Evolutionary conservation across 2,888 invertebrate species (phyloP), one percentile per base, ranked within the genome.

Genomic region (Flexamia atlantica): DNA sequence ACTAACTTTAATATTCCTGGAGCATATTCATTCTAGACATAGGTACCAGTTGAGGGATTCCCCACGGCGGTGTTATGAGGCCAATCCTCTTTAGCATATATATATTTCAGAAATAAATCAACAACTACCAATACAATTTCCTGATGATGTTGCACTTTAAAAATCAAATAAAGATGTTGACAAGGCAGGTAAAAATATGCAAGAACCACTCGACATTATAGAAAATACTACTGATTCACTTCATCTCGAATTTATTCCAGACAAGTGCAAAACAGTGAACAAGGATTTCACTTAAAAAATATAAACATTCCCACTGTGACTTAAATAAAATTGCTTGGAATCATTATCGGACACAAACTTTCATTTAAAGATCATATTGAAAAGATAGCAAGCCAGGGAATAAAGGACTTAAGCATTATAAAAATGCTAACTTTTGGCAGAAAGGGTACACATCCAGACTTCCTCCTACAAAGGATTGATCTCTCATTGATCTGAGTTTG

Each of bases 61-160:
- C 72, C 20, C 72, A 72, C 5, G 72, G 72, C 30, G n/a, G 40
- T 72, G 72, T 72, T 2, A 36, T 72, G 5, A 72, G 64, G 9
- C 64, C 28, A n/a, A 28, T 64, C 9, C 17, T 64, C 3, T 64
- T 64, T 23, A 12, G 12, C n/a, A 30, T 64, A 28, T 64, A n/a
- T n/a, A 64, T 64, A 64, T 60, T 25, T 60, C 60, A 25, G 60
- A 60, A 23, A 60, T 60, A 60, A 60, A 60, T 25, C 20, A 23
- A 25, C 25, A 25, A 23, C 25, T 60, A 25, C 60, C 60, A 20
- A 23, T 60, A 20, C 60, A 60, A 60, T 60, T 23, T 25, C 23
- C 60, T 3, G 60, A 60, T 60, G 60, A 60, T 60, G 23, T 60
- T 23, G 60, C 25, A 9, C 60, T 60, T 1, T 60, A 60, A 23